Evolutionary conservation across 2,113 vertebrate species (phyloP), one percentile per base, ranked within the genome.

Genomic region (Nesogale talazaci): DNA sequence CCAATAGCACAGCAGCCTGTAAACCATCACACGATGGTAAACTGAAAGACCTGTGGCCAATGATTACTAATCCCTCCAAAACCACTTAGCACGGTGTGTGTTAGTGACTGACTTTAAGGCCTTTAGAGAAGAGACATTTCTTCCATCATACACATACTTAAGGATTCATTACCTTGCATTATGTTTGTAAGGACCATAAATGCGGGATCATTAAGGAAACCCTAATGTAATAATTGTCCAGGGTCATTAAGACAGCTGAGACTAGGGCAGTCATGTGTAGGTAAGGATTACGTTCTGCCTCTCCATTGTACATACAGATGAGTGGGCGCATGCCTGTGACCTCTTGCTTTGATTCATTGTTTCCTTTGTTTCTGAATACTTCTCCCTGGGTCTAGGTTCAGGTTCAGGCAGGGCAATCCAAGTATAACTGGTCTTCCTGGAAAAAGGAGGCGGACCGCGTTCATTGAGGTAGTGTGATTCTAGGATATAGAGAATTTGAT

Each of bases 81-180:
- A 86, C 25, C 42, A 52, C 31, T 9, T 31, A 75, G 57, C 23
- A 52, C 12, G 23, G 20, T 4, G 42, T 82, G 0, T 63, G 34
- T 77, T 86, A 90, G 87, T 91, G 74, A n/a, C 15, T 93, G 69
- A 76, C 57, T 52, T 5, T 25, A 85, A 2, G 23, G 6, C 23
- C 76, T 88, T 72, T 61, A 17, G 69, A 91, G 63, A 91, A 75
- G 40, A 84, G 36, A 29, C 12, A n/a, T 40, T 84, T 88, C 34
- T 85, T 84, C 75, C 76, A 46, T 75, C 36, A 70, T 17, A 67
- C 15, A 6, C 36, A 74, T 61, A 90, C 46, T 56, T 88, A 93
- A 86, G 83, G 42, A 89, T 72, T 92, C 52, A 83, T 88, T 91
- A 90, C 40, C 27, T 94, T 88, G 34, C 83, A 81, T 95, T 75